Conservation (phyloP, 2,113 vertebrate species). For the Morone saxatilis region DNA sequence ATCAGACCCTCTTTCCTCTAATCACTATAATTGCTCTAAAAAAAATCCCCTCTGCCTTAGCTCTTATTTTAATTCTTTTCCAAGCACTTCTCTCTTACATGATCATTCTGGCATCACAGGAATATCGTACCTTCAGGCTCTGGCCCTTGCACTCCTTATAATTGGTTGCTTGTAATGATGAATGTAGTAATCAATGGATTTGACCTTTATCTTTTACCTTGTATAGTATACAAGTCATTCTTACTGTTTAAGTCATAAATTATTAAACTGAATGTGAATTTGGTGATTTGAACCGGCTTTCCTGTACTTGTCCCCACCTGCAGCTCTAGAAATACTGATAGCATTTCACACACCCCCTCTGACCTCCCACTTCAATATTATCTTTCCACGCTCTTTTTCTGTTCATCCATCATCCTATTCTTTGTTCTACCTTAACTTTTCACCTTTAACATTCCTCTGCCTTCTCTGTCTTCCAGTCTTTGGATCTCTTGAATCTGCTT, state of each 20-base stretch:
- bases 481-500: conserved; percentile 48
- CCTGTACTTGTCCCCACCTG: conserved; percentile 16
- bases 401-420: conserved; percentile 21
- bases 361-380: conserved; percentile 25
- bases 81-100: background rate
- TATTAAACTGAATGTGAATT: background rate
- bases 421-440: background rate
- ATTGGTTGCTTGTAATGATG: conserved; percentile 36
- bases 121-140: conserved; percentile 20
- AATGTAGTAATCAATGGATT: conserved; percentile 28
- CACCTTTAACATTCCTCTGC: background rate
- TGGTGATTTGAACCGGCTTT: conserved; percentile 12
- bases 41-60: background rate
- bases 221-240: background rate
- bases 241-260: background rate
- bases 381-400: background rate
- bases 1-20: conserved; percentile 32
- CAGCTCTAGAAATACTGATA: conserved; percentile 27
- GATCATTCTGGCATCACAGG: background rate
- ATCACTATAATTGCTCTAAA: conserved; percentile 41
- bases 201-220: conserved; percentile 10
- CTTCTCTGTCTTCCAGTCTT: conserved; percentile 56
- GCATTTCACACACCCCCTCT: conserved; percentile 15
- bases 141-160: conserved; percentile 16
- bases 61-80: conserved; percentile 21